A percentile compares a stretch with the other conserved stretches of the same genome.
These are phyloP conservation scores for Thera britannica DNA, from an alignment of 2,888 invertebrate genomes.

Conservation along the genomic window DNA sequence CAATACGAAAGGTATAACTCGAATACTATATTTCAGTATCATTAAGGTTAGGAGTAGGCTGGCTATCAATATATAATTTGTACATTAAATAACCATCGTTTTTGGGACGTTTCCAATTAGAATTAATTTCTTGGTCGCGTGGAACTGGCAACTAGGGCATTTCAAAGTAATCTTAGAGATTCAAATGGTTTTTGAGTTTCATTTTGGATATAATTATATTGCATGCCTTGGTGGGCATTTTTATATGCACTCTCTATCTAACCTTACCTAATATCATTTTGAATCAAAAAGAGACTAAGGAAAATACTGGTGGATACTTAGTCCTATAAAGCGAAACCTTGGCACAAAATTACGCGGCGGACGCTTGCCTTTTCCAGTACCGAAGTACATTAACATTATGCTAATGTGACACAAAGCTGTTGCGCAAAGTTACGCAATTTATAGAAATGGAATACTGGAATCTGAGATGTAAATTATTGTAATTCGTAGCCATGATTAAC, in stretches of 20 bases:
- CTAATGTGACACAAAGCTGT: constrained; percentile 22
- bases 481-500: constrained; percentile 7
- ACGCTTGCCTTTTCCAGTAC: constrained; percentile 12
- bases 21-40: too few relatives aligned
- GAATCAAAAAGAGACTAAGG: neutral
- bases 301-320: constrained; percentile 4
- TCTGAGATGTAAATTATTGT: constrained; percentile 12
- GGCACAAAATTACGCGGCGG: constrained; percentile 5
- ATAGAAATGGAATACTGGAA: constrained; percentile 15
- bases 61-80: too few relatives aligned
- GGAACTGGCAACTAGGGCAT: too few relatives aligned
- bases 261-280: neutral
- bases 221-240: neutral
- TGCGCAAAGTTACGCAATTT: constrained; percentile 19
- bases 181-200: too few relatives aligned
- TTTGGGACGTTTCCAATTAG: too few relatives aligned
- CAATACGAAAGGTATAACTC: too few relatives aligned
- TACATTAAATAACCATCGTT: too few relatives aligned
- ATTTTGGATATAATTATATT: too few relatives aligned
- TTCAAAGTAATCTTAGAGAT: too few relatives aligned
- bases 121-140: too few relatives aligned
- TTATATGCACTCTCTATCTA: neutral
- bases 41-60: too few relatives aligned
- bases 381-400: constrained; percentile 23
- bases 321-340: neutral